Percentiles rank a stretch among this genome's conserved stretches.
phyloP scores from a whole-genome alignment of 2,888 invertebrate genomes.

The Pollenia griseotomentosa region DNA sequence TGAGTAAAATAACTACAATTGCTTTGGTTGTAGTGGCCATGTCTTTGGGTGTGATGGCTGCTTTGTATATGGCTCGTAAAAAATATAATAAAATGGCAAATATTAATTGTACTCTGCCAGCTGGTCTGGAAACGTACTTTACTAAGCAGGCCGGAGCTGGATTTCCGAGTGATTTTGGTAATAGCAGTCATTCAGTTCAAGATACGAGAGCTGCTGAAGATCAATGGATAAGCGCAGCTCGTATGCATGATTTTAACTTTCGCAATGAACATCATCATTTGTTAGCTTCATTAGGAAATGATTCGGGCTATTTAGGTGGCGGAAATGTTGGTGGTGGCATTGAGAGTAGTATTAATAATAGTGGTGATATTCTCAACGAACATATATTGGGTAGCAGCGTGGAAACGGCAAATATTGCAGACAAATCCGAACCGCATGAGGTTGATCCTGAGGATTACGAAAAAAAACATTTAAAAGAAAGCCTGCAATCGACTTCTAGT shows the following conservation, averaged over 20 bases:
- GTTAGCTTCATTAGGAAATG: conserved; percentile 74
- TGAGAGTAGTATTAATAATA: not conserved
- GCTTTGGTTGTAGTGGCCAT: conserved; percentile 73
- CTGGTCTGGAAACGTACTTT: conserved; percentile 79
- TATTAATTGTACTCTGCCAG: conserved; percentile 80
- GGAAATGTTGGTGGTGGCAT: conserved; percentile 19
- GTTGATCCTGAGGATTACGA: conserved; percentile 28
- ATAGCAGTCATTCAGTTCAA: conserved; percentile 22
- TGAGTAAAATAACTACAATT: conserved; percentile 75
- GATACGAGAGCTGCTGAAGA: conserved; percentile 59
- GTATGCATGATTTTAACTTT: conserved; percentile 74
- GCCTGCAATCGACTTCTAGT: conserved; percentile 47
- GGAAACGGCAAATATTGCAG: conserved; percentile 27
- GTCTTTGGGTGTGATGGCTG: conserved; percentile 70
- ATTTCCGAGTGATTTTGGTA: conserved; percentile 39
- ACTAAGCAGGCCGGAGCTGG: conserved; percentile 75
- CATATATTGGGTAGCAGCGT: conserved; percentile 24
- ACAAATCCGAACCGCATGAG: not conserved
- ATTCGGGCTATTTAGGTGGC: conserved; percentile 75
- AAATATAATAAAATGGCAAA: conserved; percentile 82
- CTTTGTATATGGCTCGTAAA: conserved; percentile 76
- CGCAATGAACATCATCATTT: conserved; percentile 77
- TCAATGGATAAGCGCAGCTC: conserved; percentile 64
- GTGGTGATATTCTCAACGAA: conserved; percentile 28
- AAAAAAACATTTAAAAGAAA: conserved; percentile 16